Percentiles rank a stretch among this genome's conserved stretches.
These are phyloP conservation scores for Mionectes olivaceus DNA, from an alignment of 2,797 vertebrate genomes.

Conservation along the genomic window DNA sequence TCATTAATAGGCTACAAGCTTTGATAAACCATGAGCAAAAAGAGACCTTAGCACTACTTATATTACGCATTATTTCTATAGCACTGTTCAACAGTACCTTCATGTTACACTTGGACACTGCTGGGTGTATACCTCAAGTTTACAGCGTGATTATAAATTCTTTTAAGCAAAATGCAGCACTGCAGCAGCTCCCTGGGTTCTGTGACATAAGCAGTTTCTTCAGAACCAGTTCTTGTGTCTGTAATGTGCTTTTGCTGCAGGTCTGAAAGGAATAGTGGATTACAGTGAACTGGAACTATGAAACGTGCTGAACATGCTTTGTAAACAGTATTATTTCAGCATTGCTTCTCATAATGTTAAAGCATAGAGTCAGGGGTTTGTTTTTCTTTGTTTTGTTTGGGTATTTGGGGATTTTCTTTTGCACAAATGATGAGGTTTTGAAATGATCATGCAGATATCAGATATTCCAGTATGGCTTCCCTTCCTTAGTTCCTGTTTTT, in stretches of 20 bases:
- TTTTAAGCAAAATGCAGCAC: neutral
- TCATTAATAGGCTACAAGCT: neutral
- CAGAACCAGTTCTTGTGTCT: neutral
- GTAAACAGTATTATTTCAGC: neutral
- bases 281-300: neutral
- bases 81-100: neutral
- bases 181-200: neutral
- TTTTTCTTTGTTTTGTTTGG: neutral
- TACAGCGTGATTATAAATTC: neutral
- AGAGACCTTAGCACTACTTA: neutral
- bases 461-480: neutral
- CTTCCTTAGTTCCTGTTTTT: neutral
- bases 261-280: neutral
- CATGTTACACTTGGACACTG: neutral
- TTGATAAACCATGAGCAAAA: constrained; percentile 5
- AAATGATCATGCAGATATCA: neutral
- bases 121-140: neutral
- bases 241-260: neutral
- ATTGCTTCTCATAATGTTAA: neutral
- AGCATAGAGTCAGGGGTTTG: neutral
- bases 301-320: neutral
- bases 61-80: neutral
- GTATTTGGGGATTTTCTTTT: neutral
- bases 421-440: neutral
- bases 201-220: neutral